These are phyloP conservation scores for Acestrorhynchus altus DNA, from an alignment of 2,797 vertebrate genomes.

Conservation along the genomic window DNA sequence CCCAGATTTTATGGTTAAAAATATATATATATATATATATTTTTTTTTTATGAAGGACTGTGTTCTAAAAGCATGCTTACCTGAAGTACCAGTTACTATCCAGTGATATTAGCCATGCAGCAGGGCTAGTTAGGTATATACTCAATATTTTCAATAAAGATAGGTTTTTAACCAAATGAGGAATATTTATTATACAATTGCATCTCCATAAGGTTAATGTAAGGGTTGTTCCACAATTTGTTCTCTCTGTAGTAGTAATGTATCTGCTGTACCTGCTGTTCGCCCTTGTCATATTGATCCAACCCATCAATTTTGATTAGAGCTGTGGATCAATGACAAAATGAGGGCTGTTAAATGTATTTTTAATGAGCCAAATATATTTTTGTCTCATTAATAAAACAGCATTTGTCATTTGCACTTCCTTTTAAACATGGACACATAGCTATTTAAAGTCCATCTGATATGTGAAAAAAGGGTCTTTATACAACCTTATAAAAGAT, in stretches of 20 bases:
- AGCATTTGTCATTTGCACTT: too few relatives aligned
- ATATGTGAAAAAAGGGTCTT: too few relatives aligned
- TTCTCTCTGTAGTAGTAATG: neutral
- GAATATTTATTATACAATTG: neutral
- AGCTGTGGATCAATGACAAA: too few relatives aligned
- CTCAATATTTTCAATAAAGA: neutral
- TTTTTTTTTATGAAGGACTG: neutral
- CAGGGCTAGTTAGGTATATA: neutral
- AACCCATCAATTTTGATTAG: neutral
- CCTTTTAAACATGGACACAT: too few relatives aligned
- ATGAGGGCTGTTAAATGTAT: too few relatives aligned
- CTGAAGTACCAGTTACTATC: neutral
- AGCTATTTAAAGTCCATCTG: too few relatives aligned
- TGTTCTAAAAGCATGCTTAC: neutral
- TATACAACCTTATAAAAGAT: too few relatives aligned
- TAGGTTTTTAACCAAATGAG: neutral
- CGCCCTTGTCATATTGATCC: neutral
- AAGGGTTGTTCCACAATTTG: neutral
- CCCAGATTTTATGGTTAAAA: conserved; percentile 15
- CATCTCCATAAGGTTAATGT: neutral
- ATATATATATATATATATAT: too few relatives aligned
- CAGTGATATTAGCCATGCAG: neutral
- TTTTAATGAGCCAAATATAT: too few relatives aligned
- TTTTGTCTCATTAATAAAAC: too few relatives aligned
- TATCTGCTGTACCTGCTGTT: neutral